Base-by-base conservation (phyloP, 2,113 vertebrate genomes). In the Egretta garzetta region DNA sequence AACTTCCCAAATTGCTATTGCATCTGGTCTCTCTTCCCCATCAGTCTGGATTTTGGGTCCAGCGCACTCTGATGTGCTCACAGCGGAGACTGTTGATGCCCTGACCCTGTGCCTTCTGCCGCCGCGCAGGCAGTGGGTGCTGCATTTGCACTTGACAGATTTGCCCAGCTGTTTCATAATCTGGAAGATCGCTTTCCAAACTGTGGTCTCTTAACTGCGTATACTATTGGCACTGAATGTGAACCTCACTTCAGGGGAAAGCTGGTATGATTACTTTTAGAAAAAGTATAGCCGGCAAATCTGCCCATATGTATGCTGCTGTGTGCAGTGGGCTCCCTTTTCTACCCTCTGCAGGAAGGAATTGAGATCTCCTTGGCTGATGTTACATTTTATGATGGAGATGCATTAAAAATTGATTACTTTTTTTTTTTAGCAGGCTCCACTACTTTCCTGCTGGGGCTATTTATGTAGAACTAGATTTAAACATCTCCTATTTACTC, bases 321-420 rank as follows among this genome's bases (percentile, higher is more conserved):
- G 7, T 22, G 70, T 45, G 85, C 70, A 41, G 12, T 15, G 20
- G 22, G 52, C 12, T 90, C 53, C 62, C 35, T 76, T 60, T 56
- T 68, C 53, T 53, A 76, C 24, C 53, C 67, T 92, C 67, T 90
- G 86, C 75, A 56, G 86, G 75, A 95, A 86, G 88, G 71, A 72
- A 68, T 85, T 75, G 74, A 95, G 81, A 74, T 86, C 68, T 96
- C 47, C 53, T 86, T 70, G 52, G 64, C 50, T 80, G 62, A 86
- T 83, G 52, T 86, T 94, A 79, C 37, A 49, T 84, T 82, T 96
- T 94, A 37, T 88, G 90, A 82, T 86, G 72, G 43, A 88, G 81
- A 45, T 77, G 30, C 86, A 93, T 96, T 93, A 91, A 85, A 95
- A 93, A 97, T 88, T 53, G 55, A 96, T 89, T 94, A 13, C 9